Conservation (phyloP, 2,113 vertebrate genomes). For the Peromyscus leucopus region DNA sequence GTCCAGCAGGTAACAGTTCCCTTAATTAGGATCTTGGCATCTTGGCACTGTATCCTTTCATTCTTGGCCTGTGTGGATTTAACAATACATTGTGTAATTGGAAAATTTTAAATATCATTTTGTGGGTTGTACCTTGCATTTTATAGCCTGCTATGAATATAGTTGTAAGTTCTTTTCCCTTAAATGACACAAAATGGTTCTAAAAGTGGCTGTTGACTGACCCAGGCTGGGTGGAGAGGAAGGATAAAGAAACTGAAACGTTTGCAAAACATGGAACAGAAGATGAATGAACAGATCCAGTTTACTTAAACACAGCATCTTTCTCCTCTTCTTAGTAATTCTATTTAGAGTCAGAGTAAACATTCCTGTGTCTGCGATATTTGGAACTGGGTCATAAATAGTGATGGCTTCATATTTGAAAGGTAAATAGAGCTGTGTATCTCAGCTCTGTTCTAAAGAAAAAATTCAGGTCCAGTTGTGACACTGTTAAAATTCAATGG, state of each 20-base stretch:
- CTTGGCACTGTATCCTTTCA: conserved; percentile 31
- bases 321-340: conserved; percentile 47
- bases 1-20: conserved; percentile 46
- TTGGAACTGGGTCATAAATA: conserved; percentile 61
- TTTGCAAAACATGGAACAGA: conserved; percentile 32
- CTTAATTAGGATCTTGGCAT: conserved; percentile 75
- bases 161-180: conserved; percentile 55
- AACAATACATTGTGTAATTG: conserved; percentile 58
- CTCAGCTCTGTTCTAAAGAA: conserved; percentile 61
- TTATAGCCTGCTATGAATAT: conserved; percentile 33
- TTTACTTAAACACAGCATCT: conserved; percentile 36
- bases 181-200: conserved; percentile 47
- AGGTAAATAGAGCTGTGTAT: conserved; percentile 39
- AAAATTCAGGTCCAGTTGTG: not conserved
- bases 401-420: conserved; percentile 27
- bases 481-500: conserved; percentile 47
- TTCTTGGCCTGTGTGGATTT: not conserved
- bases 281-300: conserved; percentile 48
- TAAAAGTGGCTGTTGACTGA: conserved; percentile 70
- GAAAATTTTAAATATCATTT: conserved; percentile 69
- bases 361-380: conserved; percentile 49
- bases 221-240: not conserved
- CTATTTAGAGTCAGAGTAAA: conserved; percentile 74
- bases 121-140: conserved; percentile 59
- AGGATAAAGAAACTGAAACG: conserved; percentile 49